Percentiles rank a stretch among this genome's conserved stretches.
phyloP scores from a whole-genome alignment of 2,113 vertebrate species.

The Pipa parva region DNA sequence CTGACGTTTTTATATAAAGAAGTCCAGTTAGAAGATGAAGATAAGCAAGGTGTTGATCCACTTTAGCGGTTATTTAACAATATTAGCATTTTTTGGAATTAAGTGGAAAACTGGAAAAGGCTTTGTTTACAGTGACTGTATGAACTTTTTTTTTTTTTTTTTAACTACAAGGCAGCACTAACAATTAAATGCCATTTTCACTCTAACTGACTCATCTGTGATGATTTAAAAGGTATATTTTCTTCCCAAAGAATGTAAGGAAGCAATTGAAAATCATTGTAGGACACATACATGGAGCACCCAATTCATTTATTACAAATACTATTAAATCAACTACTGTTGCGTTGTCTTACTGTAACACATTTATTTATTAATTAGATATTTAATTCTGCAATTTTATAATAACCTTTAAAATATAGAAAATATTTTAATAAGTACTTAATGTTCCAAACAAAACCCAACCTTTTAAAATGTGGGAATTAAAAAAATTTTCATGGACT shows the following conservation, averaged over 20 bases:
- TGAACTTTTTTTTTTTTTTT: conserved; percentile 53
- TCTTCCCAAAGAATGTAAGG: too few species aligned
- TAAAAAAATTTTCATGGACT: too few species aligned
- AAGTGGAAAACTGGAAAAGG: conserved; percentile 26
- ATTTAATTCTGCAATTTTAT: neutral
- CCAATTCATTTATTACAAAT: too few species aligned
- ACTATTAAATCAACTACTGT: too few species aligned
- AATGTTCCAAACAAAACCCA: too few species aligned
- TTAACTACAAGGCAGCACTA: conserved; percentile 47
- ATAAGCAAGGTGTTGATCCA: conserved; percentile 58
- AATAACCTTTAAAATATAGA: neutral
- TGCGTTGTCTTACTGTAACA: neutral
- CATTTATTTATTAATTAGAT: neutral
- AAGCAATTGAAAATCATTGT: too few species aligned
- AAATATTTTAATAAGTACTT: too few species aligned
- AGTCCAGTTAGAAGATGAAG: conserved; percentile 51
- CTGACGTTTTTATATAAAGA: conserved; percentile 91
- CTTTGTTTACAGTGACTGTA: conserved; percentile 60
- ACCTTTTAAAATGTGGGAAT: too few species aligned
- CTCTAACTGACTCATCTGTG: conserved; percentile 49
- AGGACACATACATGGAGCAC: too few species aligned
- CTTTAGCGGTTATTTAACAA: conserved; percentile 49
- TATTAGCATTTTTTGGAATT: neutral
- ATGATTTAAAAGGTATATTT: conserved; percentile 28
- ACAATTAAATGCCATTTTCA: conserved; percentile 60